phyloP scores from a whole-genome alignment of 2,888 invertebrate species.

The Rotaria macrura region DNA sequence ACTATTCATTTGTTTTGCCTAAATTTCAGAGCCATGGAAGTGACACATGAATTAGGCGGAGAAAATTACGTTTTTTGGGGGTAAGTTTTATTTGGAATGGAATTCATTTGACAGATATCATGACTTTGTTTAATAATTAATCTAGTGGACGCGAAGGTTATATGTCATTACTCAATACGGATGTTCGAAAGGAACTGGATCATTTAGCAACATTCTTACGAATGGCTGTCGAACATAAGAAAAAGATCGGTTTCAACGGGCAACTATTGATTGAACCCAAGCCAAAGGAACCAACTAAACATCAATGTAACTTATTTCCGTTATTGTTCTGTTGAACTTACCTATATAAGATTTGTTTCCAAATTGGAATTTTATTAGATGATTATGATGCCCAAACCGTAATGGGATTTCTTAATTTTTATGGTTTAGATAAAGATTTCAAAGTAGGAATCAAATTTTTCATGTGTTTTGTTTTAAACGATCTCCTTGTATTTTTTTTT shows the following conservation, averaged over 20 bases:
- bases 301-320: slow-evolving; percentile 56
- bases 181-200: slow-evolving; percentile 57
- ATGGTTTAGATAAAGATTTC: slow-evolving; percentile 57
- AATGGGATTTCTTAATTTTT: slow-evolving; percentile 57
- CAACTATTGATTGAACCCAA: slow-evolving; percentile 56
- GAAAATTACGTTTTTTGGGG: slow-evolving; percentile 53
- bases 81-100: slow-evolving; percentile 36
- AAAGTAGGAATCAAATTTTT: slow-evolving; percentile 48
- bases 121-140: slow-evolving; percentile 40
- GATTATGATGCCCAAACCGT: slow-evolving; percentile 57
- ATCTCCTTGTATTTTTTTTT: slow-evolving; percentile 25
- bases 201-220: slow-evolving; percentile 58
- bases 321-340: not conserved
- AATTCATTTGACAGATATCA: not conserved
- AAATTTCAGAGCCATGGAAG: slow-evolving; percentile 53
- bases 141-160: slow-evolving; percentile 59
- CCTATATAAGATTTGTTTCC: too few species aligned
- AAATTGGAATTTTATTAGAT: not conserved
- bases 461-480: not conserved
- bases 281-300: slow-evolving; percentile 54
- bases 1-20: not conserved
- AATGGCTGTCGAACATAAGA: slow-evolving; percentile 58
- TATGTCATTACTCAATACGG: slow-evolving; percentile 56
- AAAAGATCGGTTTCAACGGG: slow-evolving; percentile 57
- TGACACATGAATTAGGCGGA: slow-evolving; percentile 57